These are phyloP conservation scores for Aquatica leii DNA, from an alignment of 2,888 invertebrate species.

Conservation along the genomic window DNA sequence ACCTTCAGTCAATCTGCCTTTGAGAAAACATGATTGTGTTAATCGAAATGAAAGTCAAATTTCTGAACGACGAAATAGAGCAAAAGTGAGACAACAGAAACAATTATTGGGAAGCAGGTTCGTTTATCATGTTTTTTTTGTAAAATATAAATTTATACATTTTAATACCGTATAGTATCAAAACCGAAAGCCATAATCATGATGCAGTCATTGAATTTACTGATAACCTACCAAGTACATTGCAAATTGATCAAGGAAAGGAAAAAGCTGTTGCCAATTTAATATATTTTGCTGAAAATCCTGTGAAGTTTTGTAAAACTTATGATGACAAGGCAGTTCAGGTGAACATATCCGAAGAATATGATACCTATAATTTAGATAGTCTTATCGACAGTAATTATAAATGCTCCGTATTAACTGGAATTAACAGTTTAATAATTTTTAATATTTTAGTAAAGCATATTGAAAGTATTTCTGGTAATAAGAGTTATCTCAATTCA, in stretches of 20 bases:
- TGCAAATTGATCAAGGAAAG: neutral
- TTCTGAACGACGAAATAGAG: neutral
- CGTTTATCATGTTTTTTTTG: no score
- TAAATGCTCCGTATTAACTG: conserved; percentile 2
- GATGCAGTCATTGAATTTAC: conserved; percentile 3
- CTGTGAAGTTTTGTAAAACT: neutral
- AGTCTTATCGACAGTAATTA: conserved; percentile 5
- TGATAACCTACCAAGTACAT: neutral
- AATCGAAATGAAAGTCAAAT: conserved; percentile 2
- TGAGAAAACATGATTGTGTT: conserved; percentile 2
- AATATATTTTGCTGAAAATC: conserved; percentile 4
- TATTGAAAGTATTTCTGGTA: conserved; percentile 5
- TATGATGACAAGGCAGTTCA: conserved; percentile 3
- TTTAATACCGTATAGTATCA: no score
- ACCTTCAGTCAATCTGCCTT: conserved; percentile 6
- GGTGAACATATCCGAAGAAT: conserved; percentile 3
- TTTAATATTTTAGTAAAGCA: no score
- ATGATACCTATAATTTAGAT: neutral
- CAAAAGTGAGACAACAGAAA: neutral
- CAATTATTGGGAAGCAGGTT: neutral
- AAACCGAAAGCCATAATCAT: no score
- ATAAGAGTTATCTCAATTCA: conserved; percentile 4
- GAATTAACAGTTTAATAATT: conserved; percentile 2
- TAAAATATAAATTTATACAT: no score
- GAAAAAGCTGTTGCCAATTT: conserved; percentile 1